Evolutionary conservation across 2,797 vertebrate genomes (phyloP), one percentile per base, ranked within the genome.

Genomic region (Morus bassanus): DNA sequence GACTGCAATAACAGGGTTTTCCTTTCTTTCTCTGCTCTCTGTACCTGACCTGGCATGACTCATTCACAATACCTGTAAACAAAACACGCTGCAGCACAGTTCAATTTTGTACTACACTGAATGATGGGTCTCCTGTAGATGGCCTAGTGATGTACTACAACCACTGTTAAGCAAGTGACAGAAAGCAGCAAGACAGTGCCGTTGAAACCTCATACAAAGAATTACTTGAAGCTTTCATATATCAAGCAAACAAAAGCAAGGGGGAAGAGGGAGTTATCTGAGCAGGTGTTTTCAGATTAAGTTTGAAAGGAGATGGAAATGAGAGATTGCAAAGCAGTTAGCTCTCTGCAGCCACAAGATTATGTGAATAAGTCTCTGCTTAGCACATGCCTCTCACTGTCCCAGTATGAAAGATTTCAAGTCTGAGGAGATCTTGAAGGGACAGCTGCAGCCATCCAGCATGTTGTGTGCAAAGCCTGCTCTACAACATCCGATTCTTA

Each of bases 11-110:
- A 80, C 18, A 35, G 51, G 25, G 57, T 61, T 96, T 87, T 84
- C 77, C 46, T 82, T 79, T 77, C 68, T 63, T 82, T 46, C 74
- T 74, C 48, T 39, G 35, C 53, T 95, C 78, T 54, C 90, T 65
- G 46, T 87, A 80, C 80, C 92, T 92, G 75, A 77, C 81, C 95
- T 85, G 95, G 63, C 77, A 88, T 11, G 22, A 77, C 90, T 96
- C 91, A 69, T 46, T 95, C 85, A 88, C 91, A 95, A 51, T 39
- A 75, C 53, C 76, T 77, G 53, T 77, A 94, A 97, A 96, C 65
- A 74, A 91, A 91, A 91, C 88, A 90, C 93, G 51, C 88, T 75
- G 91, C 76, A 94, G 68, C 79, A 77, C 39, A 61, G 65, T 73
- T 73, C 61, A 63, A 27, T 90, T 79, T 67, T 67, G 69, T 81